Evolutionary conservation across 1,140 invertebrate genomes (phyloP), one percentile per base, ranked within the genome.

Genomic region (Aphis gossypii): DNA sequence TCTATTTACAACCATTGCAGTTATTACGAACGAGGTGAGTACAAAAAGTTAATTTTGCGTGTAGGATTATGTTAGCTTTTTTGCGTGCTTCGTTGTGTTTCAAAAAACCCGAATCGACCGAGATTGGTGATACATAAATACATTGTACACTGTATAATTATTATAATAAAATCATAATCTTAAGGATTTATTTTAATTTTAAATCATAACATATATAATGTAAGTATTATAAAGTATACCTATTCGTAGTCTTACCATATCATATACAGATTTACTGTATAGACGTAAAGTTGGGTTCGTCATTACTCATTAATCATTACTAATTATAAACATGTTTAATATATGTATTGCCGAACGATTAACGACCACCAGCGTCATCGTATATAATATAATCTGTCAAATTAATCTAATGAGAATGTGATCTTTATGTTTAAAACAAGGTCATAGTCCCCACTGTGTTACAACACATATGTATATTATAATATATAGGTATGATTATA

Each of bases 391-490:
- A 87, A 87, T 87, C 86, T 46, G 86, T 87, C 86, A 46, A 87
- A 87, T 48, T n/a, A 46, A 87, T 48, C 44, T 48, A 87, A 87
- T n/a, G 46, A 87, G 30, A 87, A 87, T 48, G 86, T 87, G 86
- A 48, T 48, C 46, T 87, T 76, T 18, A 46, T 48, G 46, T 46
- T 35, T 48, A 21, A 87, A 87, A 51, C 86, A 87, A 87, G 86
- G 86, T 51, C 86, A 35, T 14, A 87, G 30, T 21, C 5, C 6
- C 18, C 86, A n/a, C 11, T 84, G 8, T 20, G 21, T 41, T 76
- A 76, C n/a, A n/a, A 35, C 8, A 11, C 25, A n/a, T n/a, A 41
- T 38, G 18, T 48, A 2, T 14, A 35, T 35, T 35, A 35, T 35
- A 35, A 35, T 35, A 14, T 51, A 51, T 51, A 46, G 48, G 48